Evolutionary conservation across 2,113 vertebrate genomes (phyloP), one percentile per base, ranked within the genome.

Genomic region (Clupea harengus): DNA sequence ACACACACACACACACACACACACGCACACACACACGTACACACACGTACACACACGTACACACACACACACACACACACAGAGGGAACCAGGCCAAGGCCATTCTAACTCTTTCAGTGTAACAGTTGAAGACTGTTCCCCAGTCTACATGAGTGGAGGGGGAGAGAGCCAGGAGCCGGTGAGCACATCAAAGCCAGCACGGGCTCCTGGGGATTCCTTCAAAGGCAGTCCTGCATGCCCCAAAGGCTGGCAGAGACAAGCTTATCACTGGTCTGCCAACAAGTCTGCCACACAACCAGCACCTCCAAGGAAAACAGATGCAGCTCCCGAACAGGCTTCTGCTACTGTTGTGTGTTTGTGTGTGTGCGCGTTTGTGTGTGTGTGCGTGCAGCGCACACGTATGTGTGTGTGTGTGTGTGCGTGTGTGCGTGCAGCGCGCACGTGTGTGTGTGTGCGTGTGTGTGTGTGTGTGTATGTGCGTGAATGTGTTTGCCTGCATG

Each of bases 321-420:
- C 64, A 32, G n/a, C 25, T 9, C n/a, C 11, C 32, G 22, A 67
- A 64, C 18, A 45, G 39, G 82, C 49, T 47, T 25, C 64, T 72
- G 25, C 64, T 72, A 28, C 64, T 72, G 82, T 4, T 28, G 81
- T 85, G 84, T 81, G 49, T 85, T n/a, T 75, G 45, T 67, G 60
- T 75, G 60, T 75, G 39, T 64, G 46, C 6, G 81, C 5, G 9
- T 64, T 2, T 83, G 45, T 64, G 54, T 64, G 47, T 82, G 46
- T 54, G 49, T 86, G 82, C 49, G 28, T 32, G 28, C 32, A 67
- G 20, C 17, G 83, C 39, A 18, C n/a, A 18, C 9, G 81, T 47
- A 9, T 22, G 25, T 28, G 81, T 49, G 22, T 82, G 28, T 83
- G 25, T 83, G 9, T 44, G 13, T 78, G 39, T 64, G 3, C 7